These are phyloP conservation scores for Euzetes globulus DNA, from an alignment of 2,888 invertebrate species.

Conservation along the genomic window DNA sequence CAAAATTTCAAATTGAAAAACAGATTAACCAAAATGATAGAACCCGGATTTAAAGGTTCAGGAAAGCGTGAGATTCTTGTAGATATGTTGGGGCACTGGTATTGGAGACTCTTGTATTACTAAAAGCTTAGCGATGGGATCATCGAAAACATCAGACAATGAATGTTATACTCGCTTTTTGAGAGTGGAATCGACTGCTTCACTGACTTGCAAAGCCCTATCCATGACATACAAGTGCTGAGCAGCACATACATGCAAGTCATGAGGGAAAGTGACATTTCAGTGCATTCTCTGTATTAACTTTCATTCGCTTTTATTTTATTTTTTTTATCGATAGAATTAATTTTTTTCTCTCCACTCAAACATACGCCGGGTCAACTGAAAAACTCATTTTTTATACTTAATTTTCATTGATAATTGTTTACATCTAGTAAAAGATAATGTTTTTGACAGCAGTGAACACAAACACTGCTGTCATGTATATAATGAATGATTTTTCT, in stretches of 20 bases:
- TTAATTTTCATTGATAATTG: conserved; percentile 11
- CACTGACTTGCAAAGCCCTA: conserved; percentile 6
- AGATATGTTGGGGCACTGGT: not conserved
- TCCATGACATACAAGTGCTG: not conserved
- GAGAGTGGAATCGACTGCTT: not conserved
- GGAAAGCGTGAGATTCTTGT: not conserved
- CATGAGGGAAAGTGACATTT: conserved; percentile 15
- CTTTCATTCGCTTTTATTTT: no score
- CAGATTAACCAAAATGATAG: not conserved
- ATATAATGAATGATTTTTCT: conserved; percentile 1
- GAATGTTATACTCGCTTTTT: not conserved
- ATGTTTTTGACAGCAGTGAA: not conserved
- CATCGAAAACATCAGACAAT: conserved; percentile 7
- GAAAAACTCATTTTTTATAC: conserved; percentile 1
- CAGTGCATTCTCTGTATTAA: not conserved
- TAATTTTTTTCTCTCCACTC: not conserved
- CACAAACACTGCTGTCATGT: not conserved
- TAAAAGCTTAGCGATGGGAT: not conserved
- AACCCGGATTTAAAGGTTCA: not conserved
- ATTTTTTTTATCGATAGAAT: not conserved
- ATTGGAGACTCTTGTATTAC: not conserved
- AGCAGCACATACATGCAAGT: not conserved
- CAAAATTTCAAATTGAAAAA: not conserved
- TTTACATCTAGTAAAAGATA: not conserved
- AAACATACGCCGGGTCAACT: not conserved